Evolutionary conservation across 92 coral and sea anemone genomes (phyloP), one percentile per base, ranked within the genome.

Genomic region (Phenganax subtilis): DNA sequence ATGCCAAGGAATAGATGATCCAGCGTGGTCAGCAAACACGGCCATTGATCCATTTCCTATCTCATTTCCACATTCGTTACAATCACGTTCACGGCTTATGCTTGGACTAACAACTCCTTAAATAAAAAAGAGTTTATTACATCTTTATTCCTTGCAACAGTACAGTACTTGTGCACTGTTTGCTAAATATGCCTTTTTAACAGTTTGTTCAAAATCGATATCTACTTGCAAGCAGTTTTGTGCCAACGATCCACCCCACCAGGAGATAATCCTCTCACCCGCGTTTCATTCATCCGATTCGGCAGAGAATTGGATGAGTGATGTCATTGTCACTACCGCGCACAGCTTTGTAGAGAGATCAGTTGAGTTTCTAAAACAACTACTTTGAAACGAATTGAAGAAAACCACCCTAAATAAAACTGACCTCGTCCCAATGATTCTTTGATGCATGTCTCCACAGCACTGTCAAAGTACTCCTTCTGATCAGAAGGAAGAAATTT

Each of bases 21-120:
- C 97, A 12, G 97, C 87, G 4, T 87, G 92, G 63, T 89, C 84
- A 30, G 91, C 92, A 86, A 93, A 91, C 82, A 93, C 90, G 9
- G 97, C 97, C 97, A 93, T 87, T 76, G 92, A 91, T 37, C 92
- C 98, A 79, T 86, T 57, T 67, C 84, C 88, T 66, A 93, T 87
- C 37, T 87, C 86, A 25, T 77, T 54, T 10, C 82, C 72, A 75
- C 98, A 93, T 54, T 79, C 89, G 58, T 55, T 63, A 28, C 98
- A 93, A 25, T 88, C 57, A 15, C 86, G 58, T 30, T 89, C 91
- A 28, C 78, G 75, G 29, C 85, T 64, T 58, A 91, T 72, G 73
- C 90, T 76, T 16, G 92, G 76, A 58, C 81, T 75, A 11, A 93
- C 92, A 77, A 84, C 80, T 30, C 98, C 98, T 93, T 75, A 71